These are phyloP conservation scores for Spialia ferax DNA, from an alignment of 2,888 invertebrate species.

Conservation along the genomic window DNA sequence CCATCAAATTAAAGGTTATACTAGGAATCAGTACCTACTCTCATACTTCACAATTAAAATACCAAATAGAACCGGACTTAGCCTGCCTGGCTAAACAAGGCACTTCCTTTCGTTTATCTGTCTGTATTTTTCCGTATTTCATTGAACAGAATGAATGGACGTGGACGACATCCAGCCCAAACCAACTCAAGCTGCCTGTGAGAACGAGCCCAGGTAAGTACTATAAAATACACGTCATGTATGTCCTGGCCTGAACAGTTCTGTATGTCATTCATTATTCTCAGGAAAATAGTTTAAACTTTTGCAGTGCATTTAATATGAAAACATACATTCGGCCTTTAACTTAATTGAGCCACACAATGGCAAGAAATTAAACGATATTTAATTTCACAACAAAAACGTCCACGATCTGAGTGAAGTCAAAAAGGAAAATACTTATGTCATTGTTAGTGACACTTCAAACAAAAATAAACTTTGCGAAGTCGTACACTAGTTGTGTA, in stretches of 20 bases:
- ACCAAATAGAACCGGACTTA: constrained; percentile 27
- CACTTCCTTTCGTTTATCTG: constrained; percentile 34
- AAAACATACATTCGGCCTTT: constrained; percentile 19
- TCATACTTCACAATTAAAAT: constrained; percentile 24
- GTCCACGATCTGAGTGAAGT: neutral
- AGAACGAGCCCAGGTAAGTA: neutral
- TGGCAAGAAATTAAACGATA: constrained; percentile 1
- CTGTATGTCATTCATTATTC: too few relatives aligned
- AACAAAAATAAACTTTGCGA: constrained; percentile 1
- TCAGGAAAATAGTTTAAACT: constrained; percentile 13
- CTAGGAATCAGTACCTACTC: neutral
- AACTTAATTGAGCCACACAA: constrained; percentile 16
- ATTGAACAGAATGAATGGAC: constrained; percentile 22
- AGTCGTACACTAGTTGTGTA: constrained; percentile 8
- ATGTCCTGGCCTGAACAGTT: neutral
- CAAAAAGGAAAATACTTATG: neutral
- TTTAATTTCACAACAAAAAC: neutral
- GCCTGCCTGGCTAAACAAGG: constrained; percentile 19
- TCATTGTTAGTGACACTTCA: neutral
- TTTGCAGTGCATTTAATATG: constrained; percentile 12
- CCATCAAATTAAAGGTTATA: neutral
- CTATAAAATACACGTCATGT: neutral
- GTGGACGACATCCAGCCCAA: constrained; percentile 18
- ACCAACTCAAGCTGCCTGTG: constrained; percentile 6
- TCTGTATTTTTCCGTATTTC: constrained; percentile 28